Evolutionary conservation across 92 coral and sea anemone species (phyloP), one percentile per base, ranked within the genome.

Genomic region (Epizoanthus illoricatus): DNA sequence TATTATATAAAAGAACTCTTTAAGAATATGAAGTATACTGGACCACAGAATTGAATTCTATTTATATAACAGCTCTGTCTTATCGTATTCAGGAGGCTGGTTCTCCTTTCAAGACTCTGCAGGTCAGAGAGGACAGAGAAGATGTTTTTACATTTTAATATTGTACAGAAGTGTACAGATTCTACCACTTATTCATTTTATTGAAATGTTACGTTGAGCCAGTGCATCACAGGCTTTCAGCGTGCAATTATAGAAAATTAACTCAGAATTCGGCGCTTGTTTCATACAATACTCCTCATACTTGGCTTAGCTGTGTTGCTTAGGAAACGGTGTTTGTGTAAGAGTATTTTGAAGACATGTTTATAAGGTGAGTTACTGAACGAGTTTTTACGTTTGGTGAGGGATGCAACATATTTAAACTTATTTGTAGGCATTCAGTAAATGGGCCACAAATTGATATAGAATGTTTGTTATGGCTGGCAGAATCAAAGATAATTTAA

Each of bases 51-150:
- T 78, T 78, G 59, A 78, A 78, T 61, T 78, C 82, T 78, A 78
- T 78, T 78, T 78, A 78, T 78, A 78, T 63, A 41, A 41, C 71
- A 78, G 60, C 82, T 78, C 82, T 78, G 82, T 78, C 65, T 75
- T 78, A 12, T 45, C 33, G 58, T 20, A 63, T 62, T 18, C 43
- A 42, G 82, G 66, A 63, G 82, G 61, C 82, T 13, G 82, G 82
- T 40, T 21, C 82, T 62, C 57, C 61, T 33, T 61, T 41, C 23
- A 19, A 61, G 5, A 18, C 62, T 62, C 82, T 64, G 82, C 82
- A n/a, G 82, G 82, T 39, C 82, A 24, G 82, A 78, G 82, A 62
- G 59, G 15, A 78, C 82, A 78, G 72, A 63, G 58, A 45, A 19
- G 61, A 43, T 20, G 82, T 63, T 78, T 42, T 63, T 39, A 63